These are phyloP conservation scores for Aplidium turbinatum DNA, from an alignment of 23 tunicate genomes.

Conservation along the genomic window DNA sequence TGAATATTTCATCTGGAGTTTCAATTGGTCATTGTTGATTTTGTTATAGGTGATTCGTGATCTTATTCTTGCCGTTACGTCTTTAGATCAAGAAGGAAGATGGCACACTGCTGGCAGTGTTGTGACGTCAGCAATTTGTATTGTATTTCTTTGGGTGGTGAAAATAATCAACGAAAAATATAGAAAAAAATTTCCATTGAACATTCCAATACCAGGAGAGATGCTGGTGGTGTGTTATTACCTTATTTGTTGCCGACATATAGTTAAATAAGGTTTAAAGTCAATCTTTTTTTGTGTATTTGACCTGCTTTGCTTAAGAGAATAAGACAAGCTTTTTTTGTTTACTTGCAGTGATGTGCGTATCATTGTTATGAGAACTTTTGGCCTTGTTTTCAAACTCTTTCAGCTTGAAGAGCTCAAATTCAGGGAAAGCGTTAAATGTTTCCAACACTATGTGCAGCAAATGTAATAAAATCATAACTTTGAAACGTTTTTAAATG, in stretches of 20 bases:
- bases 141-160: conserved; percentile 47
- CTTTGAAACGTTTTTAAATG: too few species aligned
- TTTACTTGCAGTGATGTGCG: not conserved
- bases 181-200: conserved; percentile 58
- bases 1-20: too few species aligned
- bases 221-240: conserved; percentile 53
- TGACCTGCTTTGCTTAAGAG: not conserved
- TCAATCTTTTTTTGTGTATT: too few species aligned
- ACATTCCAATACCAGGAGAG: conserved; percentile 72
- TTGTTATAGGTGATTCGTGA: conserved; percentile 58
- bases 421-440: too few species aligned
- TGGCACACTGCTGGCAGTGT: conserved; percentile 37
- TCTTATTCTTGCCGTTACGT: conserved; percentile 31
- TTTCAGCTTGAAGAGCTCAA: not conserved
- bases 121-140: conserved; percentile 62
- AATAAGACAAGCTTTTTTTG: not conserved
- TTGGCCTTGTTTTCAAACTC: too few species aligned
- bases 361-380: too few species aligned
- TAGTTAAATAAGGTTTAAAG: too few species aligned
- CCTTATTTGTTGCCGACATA: not conserved
- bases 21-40: too few species aligned
- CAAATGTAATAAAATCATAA: too few species aligned
- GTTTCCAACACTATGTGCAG: too few species aligned
- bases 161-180: conserved; percentile 52
- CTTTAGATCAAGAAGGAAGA: conserved; percentile 38